phyloP scores from a whole-genome alignment of 2,113 vertebrate species.

The Eira barbara region DNA sequence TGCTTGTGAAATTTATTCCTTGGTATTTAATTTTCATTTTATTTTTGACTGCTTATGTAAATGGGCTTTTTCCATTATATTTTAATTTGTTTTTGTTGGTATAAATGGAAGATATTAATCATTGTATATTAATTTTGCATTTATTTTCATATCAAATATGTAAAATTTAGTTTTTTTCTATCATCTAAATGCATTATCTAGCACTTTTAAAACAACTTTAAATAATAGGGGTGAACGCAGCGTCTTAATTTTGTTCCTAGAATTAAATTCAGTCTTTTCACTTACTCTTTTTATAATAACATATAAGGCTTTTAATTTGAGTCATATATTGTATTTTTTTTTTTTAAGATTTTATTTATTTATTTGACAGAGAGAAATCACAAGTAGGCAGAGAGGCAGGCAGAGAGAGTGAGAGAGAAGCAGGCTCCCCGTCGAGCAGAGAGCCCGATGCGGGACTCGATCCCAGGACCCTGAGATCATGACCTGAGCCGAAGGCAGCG shows the following conservation, averaged over 20 bases:
- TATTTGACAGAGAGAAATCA: too few relatives aligned
- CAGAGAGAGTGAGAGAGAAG: too few relatives aligned
- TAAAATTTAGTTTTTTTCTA: not conserved
- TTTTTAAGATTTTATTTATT: too few relatives aligned
- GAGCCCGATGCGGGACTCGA: too few relatives aligned
- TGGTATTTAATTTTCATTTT: constrained; percentile 5
- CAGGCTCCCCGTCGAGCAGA: too few relatives aligned
- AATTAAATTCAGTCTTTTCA: constrained; percentile 6
- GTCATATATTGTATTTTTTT: not conserved
- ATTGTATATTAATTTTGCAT: constrained; percentile 43
- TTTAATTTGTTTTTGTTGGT: not conserved
- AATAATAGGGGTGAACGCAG: not conserved
- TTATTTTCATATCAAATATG: not conserved
- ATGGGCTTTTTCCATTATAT: not conserved
- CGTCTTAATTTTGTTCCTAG: not conserved
- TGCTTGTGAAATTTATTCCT: constrained; percentile 35
- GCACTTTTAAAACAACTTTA: not conserved
- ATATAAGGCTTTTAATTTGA: not conserved
- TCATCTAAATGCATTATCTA: not conserved
- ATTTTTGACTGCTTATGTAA: constrained; percentile 20
- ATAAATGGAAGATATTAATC: constrained; percentile 33
- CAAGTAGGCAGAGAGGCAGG: too few relatives aligned
- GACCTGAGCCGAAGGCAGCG: too few relatives aligned
- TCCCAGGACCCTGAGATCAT: too few relatives aligned
- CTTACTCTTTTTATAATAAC: not conserved